These are phyloP conservation scores for Porites australiensis DNA, from an alignment of 64 coral and sea anemone species.

Conservation along the genomic window DNA sequence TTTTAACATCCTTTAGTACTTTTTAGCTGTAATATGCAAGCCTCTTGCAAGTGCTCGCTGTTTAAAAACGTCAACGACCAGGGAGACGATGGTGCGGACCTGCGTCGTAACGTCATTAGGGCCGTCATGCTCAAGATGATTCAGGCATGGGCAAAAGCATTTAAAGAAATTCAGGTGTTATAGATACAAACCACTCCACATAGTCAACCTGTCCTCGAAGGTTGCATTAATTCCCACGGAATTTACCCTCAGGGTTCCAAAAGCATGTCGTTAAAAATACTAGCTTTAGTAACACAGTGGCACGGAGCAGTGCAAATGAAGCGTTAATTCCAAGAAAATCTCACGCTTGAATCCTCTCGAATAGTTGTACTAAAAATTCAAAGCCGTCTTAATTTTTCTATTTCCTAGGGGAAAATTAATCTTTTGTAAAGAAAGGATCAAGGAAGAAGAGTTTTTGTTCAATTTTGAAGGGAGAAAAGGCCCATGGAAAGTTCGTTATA, in stretches of 20 bases:
- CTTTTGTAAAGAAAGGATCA: neutral
- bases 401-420: slow-evolving; percentile 7
- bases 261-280: neutral
- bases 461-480: too few species aligned
- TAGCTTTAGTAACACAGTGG: neutral
- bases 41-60: neutral
- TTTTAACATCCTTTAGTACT: neutral
- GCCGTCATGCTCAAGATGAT: too few species aligned
- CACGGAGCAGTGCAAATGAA: slow-evolving; percentile 4
- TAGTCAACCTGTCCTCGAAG: too few species aligned
- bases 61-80: too few species aligned
- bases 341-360: neutral
- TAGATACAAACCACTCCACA: neutral
- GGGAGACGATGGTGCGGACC: neutral
- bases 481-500: too few species aligned
- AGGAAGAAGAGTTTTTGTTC: too few species aligned
- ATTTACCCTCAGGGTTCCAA: neutral
- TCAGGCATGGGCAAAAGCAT: neutral
- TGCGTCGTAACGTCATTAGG: too few species aligned
- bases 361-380: neutral
- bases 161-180: neutral
- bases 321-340: slow-evolving; percentile 45
- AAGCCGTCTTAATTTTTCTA: neutral
- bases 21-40: neutral
- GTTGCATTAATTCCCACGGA: too few species aligned